Conservation (phyloP, 1,140 invertebrate genomes). For the Phymastichus coffea region DNA sequence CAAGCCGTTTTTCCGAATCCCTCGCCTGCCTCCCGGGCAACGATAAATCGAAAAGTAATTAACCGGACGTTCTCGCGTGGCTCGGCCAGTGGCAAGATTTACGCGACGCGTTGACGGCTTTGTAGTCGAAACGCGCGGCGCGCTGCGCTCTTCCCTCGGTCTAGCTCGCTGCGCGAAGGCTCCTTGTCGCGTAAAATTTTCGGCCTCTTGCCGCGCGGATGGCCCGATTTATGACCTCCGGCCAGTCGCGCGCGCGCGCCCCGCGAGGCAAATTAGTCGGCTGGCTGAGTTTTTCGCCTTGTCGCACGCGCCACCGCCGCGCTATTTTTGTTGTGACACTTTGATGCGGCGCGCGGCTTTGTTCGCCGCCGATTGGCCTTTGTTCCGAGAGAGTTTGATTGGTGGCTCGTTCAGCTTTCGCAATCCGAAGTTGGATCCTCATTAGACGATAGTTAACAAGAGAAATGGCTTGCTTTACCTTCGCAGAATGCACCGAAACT, state of each 20-base stretch:
- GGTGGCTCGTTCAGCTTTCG: no score
- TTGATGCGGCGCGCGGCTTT: neutral
- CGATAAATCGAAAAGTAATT: slow-evolving; percentile 31
- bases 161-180: neutral
- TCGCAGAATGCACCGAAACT: no score
- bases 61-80: slow-evolving; percentile 1
- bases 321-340: slow-evolving; percentile 21
- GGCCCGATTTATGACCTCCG: no score
- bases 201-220: slow-evolving; percentile 33
- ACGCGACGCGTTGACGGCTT: slow-evolving; percentile 42
- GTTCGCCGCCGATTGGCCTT: no score
- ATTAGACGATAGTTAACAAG: no score
- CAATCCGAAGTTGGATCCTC: no score
- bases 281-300: slow-evolving; percentile 15
- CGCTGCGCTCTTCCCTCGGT: slow-evolving; percentile 34
- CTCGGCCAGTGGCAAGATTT: slow-evolving; percentile 33
- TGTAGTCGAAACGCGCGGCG: slow-evolving; percentile 39
- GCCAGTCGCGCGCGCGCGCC: slow-evolving; percentile 14
- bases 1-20: neutral
- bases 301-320: neutral
- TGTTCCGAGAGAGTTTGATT: no score
- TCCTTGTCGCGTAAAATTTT: slow-evolving; percentile 31
- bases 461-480: no score
- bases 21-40: no score
- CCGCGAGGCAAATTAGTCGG: slow-evolving; percentile 34